Evolutionary conservation across 2,797 vertebrate species (phyloP).

Genomic region (Hypotaenidia philippensis): DNA sequence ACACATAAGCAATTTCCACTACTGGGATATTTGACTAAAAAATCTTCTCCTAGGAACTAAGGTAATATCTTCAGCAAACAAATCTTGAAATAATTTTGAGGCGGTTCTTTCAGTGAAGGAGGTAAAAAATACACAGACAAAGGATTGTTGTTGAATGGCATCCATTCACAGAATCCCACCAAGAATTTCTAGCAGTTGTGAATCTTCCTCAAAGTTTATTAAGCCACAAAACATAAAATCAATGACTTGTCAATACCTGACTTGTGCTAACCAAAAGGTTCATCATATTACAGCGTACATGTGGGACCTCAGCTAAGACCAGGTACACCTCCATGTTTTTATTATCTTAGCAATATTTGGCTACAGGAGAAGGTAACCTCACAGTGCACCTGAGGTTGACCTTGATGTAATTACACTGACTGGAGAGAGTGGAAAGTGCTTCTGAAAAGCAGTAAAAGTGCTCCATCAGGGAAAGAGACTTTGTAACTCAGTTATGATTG

Average conservation of each 20-base stretch:
- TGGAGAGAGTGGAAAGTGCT: not conserved
- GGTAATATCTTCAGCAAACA: not conserved
- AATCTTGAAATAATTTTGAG: not conserved
- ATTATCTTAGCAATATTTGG: not conserved
- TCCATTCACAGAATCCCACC: not conserved
- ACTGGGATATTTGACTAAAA: not conserved
- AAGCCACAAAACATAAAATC: not conserved
- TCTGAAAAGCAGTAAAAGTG: not conserved
- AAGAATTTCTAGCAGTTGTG: not conserved
- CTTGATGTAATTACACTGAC: rapidly evolving
- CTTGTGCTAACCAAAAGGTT: not conserved
- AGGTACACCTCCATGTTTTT: not conserved
- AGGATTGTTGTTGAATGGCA: rapidly evolving
- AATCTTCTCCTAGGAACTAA: not conserved
- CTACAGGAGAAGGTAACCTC: not conserved
- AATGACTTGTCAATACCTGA: not conserved
- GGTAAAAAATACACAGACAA: not conserved
- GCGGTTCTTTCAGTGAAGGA: not conserved
- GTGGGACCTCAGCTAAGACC: not conserved
- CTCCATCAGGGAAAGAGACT: not conserved
- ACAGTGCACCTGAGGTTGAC: not conserved
- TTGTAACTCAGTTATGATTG: not conserved
- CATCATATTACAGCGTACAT: not conserved
- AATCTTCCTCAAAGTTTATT: not conserved
- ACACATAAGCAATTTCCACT: not conserved